Conservation (phyloP, 2,888 invertebrate genomes). For the Perizoma affinitatum region DNA sequence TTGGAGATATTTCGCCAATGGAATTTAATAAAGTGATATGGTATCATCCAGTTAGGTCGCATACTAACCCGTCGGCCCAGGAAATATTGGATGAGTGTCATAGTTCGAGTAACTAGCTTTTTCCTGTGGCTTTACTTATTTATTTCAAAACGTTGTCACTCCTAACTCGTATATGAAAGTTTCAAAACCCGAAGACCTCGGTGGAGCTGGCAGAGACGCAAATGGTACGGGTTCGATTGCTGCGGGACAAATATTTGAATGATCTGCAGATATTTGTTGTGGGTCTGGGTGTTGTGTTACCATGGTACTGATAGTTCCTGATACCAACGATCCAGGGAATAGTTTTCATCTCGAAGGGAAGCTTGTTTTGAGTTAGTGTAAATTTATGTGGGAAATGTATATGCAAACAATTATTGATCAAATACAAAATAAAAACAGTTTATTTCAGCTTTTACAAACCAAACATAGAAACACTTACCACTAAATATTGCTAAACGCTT, state of each 20-base stretch:
- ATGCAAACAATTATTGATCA: conserved; percentile 49
- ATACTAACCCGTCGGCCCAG: conserved; percentile 15
- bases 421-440: conserved; percentile 74
- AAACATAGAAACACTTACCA: conserved; percentile 50
- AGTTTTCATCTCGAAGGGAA: too few relatives aligned
- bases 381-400: background rate
- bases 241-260: too few relatives aligned
- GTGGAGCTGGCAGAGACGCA: too few relatives aligned
- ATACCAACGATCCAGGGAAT: too few relatives aligned
- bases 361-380: too few relatives aligned
- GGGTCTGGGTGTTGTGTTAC: too few relatives aligned
- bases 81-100: conserved; percentile 22
- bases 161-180: too few relatives aligned
- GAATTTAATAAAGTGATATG: conserved; percentile 40
- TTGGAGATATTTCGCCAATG: conserved; percentile 31
- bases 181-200: too few relatives aligned
- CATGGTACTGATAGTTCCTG: too few relatives aligned
- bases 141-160: too few relatives aligned
- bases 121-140: background rate
- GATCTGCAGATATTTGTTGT: too few relatives aligned
- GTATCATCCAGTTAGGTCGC: conserved; percentile 34
- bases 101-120: conserved; percentile 8
- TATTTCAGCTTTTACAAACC: conserved; percentile 59
- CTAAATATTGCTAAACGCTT: conserved; percentile 45
- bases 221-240: too few relatives aligned